phyloP scores from a whole-genome alignment of 2,888 invertebrate species.

The Chrysotoxum bicinctum region DNA sequence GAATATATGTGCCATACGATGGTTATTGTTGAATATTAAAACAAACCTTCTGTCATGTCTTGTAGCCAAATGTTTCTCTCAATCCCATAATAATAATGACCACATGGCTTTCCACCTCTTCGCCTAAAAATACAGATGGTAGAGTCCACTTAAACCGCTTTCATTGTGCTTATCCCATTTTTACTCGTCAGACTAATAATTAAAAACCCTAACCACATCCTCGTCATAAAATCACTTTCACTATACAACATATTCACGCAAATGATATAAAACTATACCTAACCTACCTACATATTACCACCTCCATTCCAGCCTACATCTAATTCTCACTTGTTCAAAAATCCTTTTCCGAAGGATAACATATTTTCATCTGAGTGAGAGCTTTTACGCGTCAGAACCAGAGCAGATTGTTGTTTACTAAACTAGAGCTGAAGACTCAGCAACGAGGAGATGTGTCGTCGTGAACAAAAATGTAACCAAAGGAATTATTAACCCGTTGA shows the following conservation, averaged over 20 bases:
- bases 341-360: constrained; percentile 56
- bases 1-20: no score
- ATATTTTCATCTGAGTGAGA: constrained; percentile 65
- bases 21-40: no score
- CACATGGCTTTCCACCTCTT: not conserved
- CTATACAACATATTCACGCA: not conserved
- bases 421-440: constrained; percentile 8
- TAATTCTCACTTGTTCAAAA: constrained; percentile 50
- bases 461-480: constrained; percentile 57
- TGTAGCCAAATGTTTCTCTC: not conserved
- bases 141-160: not conserved
- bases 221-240: not conserved
- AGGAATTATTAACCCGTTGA: constrained; percentile 72
- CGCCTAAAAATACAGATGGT: not conserved
- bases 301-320: not conserved
- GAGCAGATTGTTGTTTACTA: constrained; percentile 59
- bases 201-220: not conserved
- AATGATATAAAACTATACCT: constrained; percentile 16
- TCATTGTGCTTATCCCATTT: not conserved
- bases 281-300: not conserved
- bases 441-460: not conserved
- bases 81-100: not conserved
- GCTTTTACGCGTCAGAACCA: constrained; percentile 70
- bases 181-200: not conserved
- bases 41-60: constrained; percentile 12